Percentiles rank a stretch among this genome's conserved stretches.
Conservation (phyloP, 2,113 vertebrate genomes). For the Tragelaphus imberbis region DNA sequence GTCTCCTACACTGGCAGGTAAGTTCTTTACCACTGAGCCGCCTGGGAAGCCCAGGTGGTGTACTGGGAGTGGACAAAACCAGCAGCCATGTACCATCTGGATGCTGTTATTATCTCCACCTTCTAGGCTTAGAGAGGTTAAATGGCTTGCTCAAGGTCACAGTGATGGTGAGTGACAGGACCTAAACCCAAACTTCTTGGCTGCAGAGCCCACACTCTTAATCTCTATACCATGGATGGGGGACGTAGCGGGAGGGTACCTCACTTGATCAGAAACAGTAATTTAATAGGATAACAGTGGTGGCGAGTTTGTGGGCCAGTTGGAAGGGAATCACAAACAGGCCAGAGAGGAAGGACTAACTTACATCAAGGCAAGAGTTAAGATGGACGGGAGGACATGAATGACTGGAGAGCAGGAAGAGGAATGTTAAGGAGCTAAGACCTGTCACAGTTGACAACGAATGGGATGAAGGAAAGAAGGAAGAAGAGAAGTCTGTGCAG, state of each 20-base stretch:
- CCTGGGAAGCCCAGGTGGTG: neutral
- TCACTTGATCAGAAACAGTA: neutral
- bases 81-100: neutral
- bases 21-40: neutral
- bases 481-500: neutral
- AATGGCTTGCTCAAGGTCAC: neutral
- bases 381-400: neutral
- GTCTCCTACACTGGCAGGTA: neutral
- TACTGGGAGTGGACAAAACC: neutral
- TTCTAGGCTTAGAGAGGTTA: neutral
- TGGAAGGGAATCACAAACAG: neutral
- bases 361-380: neutral
- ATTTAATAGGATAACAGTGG: neutral
- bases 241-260: accelerated
- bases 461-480: neutral
- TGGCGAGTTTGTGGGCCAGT: neutral
- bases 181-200: neutral
- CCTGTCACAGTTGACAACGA: neutral
- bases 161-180: neutral
- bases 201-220: neutral
- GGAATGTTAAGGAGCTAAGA: neutral
- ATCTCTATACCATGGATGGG: neutral
- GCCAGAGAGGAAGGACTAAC: neutral
- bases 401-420: neutral
- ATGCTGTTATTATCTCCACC: neutral